Base-by-base conservation (phyloP, 2,113 vertebrate species). In the Lamprologus callipterus region DNA sequence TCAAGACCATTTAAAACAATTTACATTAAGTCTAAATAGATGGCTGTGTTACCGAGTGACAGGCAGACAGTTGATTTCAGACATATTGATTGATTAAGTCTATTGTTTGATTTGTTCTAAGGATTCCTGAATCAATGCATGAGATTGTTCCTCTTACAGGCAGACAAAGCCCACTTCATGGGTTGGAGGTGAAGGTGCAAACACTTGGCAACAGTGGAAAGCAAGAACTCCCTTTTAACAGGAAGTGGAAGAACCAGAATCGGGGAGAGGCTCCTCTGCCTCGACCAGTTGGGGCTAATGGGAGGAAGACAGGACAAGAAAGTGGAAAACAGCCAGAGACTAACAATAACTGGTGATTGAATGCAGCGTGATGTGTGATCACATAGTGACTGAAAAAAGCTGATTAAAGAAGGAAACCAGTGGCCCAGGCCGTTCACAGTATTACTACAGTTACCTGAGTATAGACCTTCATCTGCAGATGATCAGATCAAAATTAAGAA, bases 381-480 rank as follows among this genome's bases (percentile, higher is more conserved):
- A n/a, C 60, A 28, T 63, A 35, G 17, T 35, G 58, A 63, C 58
- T 63, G 17, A 63, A 35, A 63, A 63, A 63, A 63, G 31, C 28
- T n/a, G 58, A 1, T 2, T 63, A 35, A 35, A 35, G 58, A 63
- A 63, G 31, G 1, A 63, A 63, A 63, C 9, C 58, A 63, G 28
- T 7, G 1, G 17, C 17, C 4, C 31, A 35, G 17, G 58, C 31
- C 31, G 4, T 63, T 63, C 0, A 35, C 31, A 7, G 9, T 19
- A 4, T 63, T 19, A 4, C 58, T 63, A 35, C 0, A 0, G 28
- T 63, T 63, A 63, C 58, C 16, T 33, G 58, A 63, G 2, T 2
- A 0, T 33, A 19, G 3, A 17, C 8, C 28, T 33, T 63, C 58
- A 63, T 63, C 28, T 63, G 31, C 6, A 63, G 58, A 4, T 1